These are phyloP conservation scores for Sander lucioperca DNA, from an alignment of 2,113 vertebrate species.

Conservation along the genomic window DNA sequence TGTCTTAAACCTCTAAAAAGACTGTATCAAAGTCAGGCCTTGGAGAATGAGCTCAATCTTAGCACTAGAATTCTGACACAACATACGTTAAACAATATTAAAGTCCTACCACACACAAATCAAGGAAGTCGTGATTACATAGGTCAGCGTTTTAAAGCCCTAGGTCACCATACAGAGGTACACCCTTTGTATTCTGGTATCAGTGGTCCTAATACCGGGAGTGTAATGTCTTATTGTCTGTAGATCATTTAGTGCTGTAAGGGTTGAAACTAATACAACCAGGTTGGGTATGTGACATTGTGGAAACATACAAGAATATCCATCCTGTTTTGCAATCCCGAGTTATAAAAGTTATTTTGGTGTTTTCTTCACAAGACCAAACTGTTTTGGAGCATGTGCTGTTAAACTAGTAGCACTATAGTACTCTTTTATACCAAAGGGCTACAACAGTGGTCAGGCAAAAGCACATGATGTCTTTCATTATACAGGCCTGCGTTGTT, in stretches of 20 bases:
- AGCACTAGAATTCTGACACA: neutral
- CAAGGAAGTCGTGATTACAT: neutral
- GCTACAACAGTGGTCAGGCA: slow-evolving; percentile 45
- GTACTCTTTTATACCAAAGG: slow-evolving; percentile 34
- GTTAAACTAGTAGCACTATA: slow-evolving; percentile 15
- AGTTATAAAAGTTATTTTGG: slow-evolving; percentile 19
- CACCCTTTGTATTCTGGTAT: neutral
- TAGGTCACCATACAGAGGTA: neutral
- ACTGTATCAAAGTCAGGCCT: neutral
- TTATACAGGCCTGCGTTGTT: slow-evolving; percentile 64
- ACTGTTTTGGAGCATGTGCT: slow-evolving; percentile 27
- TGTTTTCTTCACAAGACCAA: slow-evolving; percentile 22
- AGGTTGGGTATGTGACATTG: neutral
- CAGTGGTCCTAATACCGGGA: neutral
- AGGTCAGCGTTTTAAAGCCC: neutral
- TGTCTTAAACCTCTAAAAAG: neutral
- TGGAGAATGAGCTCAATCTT: neutral
- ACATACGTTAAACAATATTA: neutral
- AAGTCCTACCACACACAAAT: neutral
- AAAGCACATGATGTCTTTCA: slow-evolving; percentile 63
- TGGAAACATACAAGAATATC: slow-evolving; percentile 10
- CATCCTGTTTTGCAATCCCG: neutral
- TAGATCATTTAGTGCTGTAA: neutral
- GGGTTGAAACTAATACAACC: neutral
- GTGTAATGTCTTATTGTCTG: neutral